A percentile compares a stretch with the other conserved stretches of the same genome.
Evolutionary conservation across 2,113 vertebrate species (phyloP).

Genomic region (Semnopithecus entellus): DNA sequence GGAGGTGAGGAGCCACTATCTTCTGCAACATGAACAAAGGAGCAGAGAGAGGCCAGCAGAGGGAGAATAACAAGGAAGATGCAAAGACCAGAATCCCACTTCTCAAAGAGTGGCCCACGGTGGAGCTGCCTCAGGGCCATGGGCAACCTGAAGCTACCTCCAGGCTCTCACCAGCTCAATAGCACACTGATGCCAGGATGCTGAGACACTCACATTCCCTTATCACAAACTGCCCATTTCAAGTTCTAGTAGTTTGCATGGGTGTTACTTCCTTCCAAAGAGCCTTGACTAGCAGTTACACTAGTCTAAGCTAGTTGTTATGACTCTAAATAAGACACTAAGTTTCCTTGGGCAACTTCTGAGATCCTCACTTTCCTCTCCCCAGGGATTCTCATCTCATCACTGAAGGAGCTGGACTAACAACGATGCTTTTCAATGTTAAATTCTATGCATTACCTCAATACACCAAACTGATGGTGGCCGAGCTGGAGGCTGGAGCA

Average conservation of each 20-base stretch:
- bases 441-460: neutral
- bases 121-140: neutral
- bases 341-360: neutral
- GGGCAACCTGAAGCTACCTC: neutral
- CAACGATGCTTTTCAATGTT: neutral
- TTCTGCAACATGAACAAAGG: neutral
- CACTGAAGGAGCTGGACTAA: neutral
- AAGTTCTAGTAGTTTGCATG: neutral
- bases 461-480: neutral
- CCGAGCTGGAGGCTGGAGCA: neutral
- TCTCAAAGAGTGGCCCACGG: neutral
- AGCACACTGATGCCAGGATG: neutral
- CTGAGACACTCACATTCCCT: neutral
- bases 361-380: neutral
- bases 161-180: neutral
- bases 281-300: neutral
- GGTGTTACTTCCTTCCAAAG: neutral
- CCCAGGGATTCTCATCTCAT: neutral
- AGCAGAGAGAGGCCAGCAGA: neutral
- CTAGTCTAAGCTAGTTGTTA: neutral
- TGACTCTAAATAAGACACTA: neutral
- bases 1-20: neutral
- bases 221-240: neutral
- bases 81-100: neutral
- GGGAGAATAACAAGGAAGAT: neutral